Evolutionary conservation across 2,888 invertebrate species (phyloP), one percentile per base, ranked within the genome.

Genomic region (Eumacrocentrus americanus): DNA sequence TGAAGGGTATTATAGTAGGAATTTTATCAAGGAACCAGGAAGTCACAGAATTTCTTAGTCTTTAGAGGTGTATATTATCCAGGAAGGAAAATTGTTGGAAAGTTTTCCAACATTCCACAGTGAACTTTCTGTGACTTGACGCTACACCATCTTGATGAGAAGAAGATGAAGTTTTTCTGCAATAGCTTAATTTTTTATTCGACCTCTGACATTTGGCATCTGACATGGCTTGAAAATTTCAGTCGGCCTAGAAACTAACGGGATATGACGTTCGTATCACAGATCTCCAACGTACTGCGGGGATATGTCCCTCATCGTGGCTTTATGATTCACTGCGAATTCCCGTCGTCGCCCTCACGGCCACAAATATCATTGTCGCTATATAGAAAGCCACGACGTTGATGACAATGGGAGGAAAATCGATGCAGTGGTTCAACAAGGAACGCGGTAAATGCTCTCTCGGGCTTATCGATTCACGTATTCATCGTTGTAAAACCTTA

Each of bases 401-500:
- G 40, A 23, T 9, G 5, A 25, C 23, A 5, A 52, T 25, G 40
- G 37, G 42, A 18, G 37, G 9, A 51, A 51, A 51, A 51, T 54
- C 54, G 20, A 54, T 54, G 20, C 29, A 34, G 29, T 54, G 16
- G 20, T 37, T 44, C 44, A 44, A 34, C 44, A 20, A 34, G 29
- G 44, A 46, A 29, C 16, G n/a, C 14, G 16, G 44, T 54, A 34
- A 44, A 46, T 54, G 25, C 18, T 42, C 54, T 42, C 44, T 9
- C 29, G 5, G 20, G 42, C 44, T 54, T 44, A 54, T 54, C 54
- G 54, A 54, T 54, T 54, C 18, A 25, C 54, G 44, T 44, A 54
- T 54, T 54, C 44, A 25, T 46, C 42, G 54, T 44, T 54, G 54
- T 54, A 54, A 54, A 54, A 54, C 44, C 44, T 54, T 54, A 54